Base-by-base conservation (phyloP, 2,797 vertebrate species). In the Fratercula arctica region DNA sequence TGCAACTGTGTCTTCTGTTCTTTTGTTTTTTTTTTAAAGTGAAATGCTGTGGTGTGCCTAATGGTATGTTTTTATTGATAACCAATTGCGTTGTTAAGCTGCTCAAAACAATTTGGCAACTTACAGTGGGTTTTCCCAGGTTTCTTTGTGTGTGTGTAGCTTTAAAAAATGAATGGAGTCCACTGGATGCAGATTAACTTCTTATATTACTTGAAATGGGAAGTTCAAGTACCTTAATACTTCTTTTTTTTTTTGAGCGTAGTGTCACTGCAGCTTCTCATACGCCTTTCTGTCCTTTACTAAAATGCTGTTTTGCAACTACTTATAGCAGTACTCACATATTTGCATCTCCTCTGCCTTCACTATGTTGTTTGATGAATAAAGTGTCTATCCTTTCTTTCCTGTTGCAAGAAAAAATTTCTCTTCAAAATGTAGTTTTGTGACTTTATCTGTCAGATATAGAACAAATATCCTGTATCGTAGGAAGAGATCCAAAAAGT, bases 1-100 rank as follows among this genome's bases (percentile, higher is more conserved):
- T 96, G 73, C 93, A 91, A 88, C 83, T 96, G 25, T 95, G 93
- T 95, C 46, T 95, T 89, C 67, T 95, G 68, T 93, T 91, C 87
- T 94, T 14, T 19, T 64, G 5, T 10, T 35, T n/a, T 57, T 69
- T 86, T 72, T 77, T 74, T 24, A 8, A 18, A 95, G 61, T 96
- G 80, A 97, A 98, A 92, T 97, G 79, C 86, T 97, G 37, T 94
- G 82, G 56, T 97, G 57, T 96, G 89, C 96, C 96, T 97, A 67
- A 73, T 86, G 70, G 91, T 96, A 20, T 96, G 91, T 97, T 95
- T 95, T 56, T 83, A 19, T 85, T 59, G 77, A 35, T 95, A 95
- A 93, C 48, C 25, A 91, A 24, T 93, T 89, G 87, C 84, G n/a
- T 91, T 95, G 64, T 53, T 64, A 93, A 70, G 89, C 81, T 96